A percentile compares a stretch with the other conserved stretches of the same genome.
These are phyloP conservation scores for Anthophora plumipes DNA, from an alignment of 2,888 invertebrate species.

Conservation along the genomic window DNA sequence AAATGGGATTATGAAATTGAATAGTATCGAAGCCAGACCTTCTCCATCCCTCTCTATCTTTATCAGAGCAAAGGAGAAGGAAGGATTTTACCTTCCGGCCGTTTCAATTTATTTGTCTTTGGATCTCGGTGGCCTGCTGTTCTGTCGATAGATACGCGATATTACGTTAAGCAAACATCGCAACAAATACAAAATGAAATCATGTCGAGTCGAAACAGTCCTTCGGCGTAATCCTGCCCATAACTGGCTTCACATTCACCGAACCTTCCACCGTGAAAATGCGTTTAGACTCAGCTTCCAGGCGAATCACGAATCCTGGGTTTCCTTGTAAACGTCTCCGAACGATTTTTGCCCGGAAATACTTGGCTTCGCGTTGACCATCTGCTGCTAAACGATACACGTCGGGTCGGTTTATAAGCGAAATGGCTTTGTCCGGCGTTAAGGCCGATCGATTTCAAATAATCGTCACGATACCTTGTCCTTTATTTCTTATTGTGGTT, in stretches of 20 bases:
- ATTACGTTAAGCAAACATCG: conserved; percentile 32
- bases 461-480: too few species aligned
- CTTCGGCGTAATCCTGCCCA: conserved; percentile 14
- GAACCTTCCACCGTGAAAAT: background rate
- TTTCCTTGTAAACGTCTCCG: conserved; percentile 8
- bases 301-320: conserved; percentile 12
- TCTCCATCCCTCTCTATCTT: background rate
- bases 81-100: conserved; percentile 53
- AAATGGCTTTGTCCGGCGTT: background rate
- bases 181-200: conserved; percentile 30
- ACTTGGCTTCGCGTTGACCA: background rate
- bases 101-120: conserved; percentile 47
- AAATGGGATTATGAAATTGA: conserved; percentile 78
- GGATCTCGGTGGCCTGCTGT: background rate
- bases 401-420: background rate
- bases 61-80: background rate
- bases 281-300: background rate
- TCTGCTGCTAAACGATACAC: background rate
- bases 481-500: too few species aligned
- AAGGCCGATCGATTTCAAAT: too few species aligned
- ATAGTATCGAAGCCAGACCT: conserved; percentile 61
- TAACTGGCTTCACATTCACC: conserved; percentile 24
- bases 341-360: background rate
- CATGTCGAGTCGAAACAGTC: background rate
- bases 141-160: conserved; percentile 11